phyloP scores from a whole-genome alignment of 2,113 vertebrate genomes.

The Pelecanoides urinatrix region DNA sequence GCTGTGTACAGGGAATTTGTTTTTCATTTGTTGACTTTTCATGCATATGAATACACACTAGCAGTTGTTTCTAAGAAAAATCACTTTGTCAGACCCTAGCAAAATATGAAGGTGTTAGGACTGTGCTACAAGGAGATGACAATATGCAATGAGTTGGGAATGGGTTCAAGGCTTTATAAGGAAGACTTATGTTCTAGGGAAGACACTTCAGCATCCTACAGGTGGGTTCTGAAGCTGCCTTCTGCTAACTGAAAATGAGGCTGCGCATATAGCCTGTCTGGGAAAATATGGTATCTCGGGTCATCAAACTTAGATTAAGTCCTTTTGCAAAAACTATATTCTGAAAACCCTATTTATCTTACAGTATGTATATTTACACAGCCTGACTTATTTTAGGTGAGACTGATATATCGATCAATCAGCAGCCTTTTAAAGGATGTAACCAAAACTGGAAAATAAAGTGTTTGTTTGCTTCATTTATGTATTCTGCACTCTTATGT shows the following conservation, averaged over 20 bases:
- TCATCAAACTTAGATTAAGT: neutral
- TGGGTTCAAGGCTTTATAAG: neutral
- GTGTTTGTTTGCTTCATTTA: constrained; percentile 20
- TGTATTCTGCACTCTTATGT: constrained; percentile 54
- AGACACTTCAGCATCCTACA: neutral
- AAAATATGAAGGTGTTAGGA: neutral
- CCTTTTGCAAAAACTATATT: neutral
- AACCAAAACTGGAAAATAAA: constrained; percentile 8
- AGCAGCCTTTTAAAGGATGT: constrained; percentile 8
- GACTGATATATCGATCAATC: neutral
- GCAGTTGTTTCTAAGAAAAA: neutral
- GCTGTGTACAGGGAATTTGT: neutral
- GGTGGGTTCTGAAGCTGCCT: neutral
- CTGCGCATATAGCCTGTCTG: neutral
- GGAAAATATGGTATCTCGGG: neutral
- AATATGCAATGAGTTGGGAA: neutral
- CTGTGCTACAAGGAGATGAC: neutral
- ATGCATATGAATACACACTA: neutral
- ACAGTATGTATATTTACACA: constrained; percentile 7
- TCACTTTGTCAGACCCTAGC: neutral
- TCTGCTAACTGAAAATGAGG: neutral
- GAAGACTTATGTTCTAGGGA: neutral
- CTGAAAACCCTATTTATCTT: constrained; percentile 21
- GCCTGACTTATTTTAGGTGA: neutral
- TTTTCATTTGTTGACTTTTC: neutral